Conservation (phyloP, 2,113 vertebrate species). For the Epinephelus moara region DNA sequence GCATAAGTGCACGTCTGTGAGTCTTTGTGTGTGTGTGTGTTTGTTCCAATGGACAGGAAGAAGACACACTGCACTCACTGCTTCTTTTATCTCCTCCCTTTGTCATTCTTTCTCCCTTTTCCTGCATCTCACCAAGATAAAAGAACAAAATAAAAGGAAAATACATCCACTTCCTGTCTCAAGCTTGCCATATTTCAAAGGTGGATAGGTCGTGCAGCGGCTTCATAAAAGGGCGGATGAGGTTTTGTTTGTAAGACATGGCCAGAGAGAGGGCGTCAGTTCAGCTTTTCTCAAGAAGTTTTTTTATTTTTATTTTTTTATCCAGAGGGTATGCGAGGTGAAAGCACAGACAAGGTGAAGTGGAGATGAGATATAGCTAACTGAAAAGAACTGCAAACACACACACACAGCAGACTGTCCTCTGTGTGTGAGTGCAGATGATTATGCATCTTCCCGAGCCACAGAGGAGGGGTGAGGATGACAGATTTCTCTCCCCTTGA, state of each 20-base stretch:
- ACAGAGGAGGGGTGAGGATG: conserved; percentile 47
- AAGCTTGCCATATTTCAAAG: conserved; percentile 14
- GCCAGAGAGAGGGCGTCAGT: not conserved
- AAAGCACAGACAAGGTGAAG: conserved; percentile 62
- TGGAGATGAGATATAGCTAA: conserved; percentile 44
- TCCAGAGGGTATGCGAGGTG: conserved; percentile 26
- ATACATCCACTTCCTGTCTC: conserved; percentile 24
- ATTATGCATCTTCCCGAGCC: conserved; percentile 51
- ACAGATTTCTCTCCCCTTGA: conserved; percentile 70
- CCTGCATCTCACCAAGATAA: conserved; percentile 10
- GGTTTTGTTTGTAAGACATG: conserved; percentile 17
- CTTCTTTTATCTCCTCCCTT: not conserved
- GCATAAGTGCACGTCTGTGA: conserved; percentile 6
- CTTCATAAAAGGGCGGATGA: not conserved
- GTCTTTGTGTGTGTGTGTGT: not conserved
- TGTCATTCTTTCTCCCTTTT: not conserved
- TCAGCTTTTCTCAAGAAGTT: not conserved
- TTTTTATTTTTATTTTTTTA: conserved; percentile 17
- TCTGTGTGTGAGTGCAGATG: not conserved
- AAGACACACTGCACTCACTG: not conserved
- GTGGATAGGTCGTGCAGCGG: not conserved
- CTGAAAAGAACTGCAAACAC: conserved; percentile 33
- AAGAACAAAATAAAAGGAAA: conserved; percentile 22
- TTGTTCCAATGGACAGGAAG: not conserved
- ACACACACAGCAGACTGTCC: not conserved